phyloP scores from a whole-genome alignment of 2,888 invertebrate genomes.

The Trichogramma evanescens region DNA sequence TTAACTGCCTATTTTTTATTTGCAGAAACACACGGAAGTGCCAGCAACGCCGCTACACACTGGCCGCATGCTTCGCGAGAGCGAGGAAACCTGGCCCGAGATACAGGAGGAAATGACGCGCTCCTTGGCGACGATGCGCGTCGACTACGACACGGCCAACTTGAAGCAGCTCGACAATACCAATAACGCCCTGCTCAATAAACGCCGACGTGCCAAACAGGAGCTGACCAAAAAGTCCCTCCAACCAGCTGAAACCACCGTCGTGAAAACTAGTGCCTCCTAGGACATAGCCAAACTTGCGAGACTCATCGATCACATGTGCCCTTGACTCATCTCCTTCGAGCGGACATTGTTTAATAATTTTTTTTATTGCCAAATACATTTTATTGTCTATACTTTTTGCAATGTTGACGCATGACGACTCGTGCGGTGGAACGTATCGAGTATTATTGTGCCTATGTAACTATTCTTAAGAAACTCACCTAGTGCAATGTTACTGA shows the following conservation, averaged over 20 bases:
- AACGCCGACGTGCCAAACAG: slow-evolving; percentile 29
- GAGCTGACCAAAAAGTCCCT: slow-evolving; percentile 14
- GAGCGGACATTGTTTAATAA: too few species aligned
- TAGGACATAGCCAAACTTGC: slow-evolving; percentile 21
- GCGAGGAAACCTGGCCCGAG: slow-evolving; percentile 90
- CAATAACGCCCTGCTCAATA: slow-evolving; percentile 86
- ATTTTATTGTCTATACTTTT: too few species aligned
- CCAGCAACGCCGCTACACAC: slow-evolving; percentile 95
- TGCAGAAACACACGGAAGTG: slow-evolving; percentile 70
- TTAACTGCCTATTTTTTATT: slow-evolving; percentile 4
- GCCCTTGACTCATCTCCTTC: slow-evolving; percentile 8
- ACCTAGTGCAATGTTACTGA: too few species aligned
- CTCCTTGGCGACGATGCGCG: slow-evolving; percentile 94
- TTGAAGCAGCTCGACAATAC: slow-evolving; percentile 89
- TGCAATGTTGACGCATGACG: too few species aligned
- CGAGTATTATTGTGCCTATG: too few species aligned
- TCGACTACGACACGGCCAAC: slow-evolving; percentile 85
- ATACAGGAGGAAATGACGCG: slow-evolving; percentile 99
- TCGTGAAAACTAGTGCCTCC: slow-evolving; percentile 12
- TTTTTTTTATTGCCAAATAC: too few species aligned
- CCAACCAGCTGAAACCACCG: slow-evolving; percentile 1
- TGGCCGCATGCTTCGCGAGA: slow-evolving; percentile 79
- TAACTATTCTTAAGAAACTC: too few species aligned
- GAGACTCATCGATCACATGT: slow-evolving; percentile 17
- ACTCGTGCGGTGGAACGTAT: too few species aligned